Percentiles rank a stretch among this genome's conserved stretches.
Conservation (phyloP, 2,113 vertebrate species). For the Phyllostomus discolor region DNA sequence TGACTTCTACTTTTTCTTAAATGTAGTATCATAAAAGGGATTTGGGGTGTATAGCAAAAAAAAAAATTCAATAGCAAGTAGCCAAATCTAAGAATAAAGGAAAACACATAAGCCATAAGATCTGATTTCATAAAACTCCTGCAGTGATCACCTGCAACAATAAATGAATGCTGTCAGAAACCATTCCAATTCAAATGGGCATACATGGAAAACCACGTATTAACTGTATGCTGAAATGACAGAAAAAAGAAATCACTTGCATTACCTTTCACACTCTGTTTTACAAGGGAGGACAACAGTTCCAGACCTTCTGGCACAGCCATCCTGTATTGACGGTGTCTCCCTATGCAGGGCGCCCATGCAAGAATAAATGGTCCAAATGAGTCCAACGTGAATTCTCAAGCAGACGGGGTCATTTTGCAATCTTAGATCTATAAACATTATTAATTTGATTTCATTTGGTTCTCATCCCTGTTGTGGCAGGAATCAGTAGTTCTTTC, state of each 20-base stretch:
- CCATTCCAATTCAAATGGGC: background rate
- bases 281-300: background rate
- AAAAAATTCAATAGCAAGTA: background rate
- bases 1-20: background rate
- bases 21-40: background rate
- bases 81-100: background rate
- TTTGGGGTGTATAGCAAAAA: background rate
- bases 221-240: background rate
- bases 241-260: background rate
- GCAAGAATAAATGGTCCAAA: background rate
- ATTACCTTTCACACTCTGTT: background rate
- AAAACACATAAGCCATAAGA: background rate
- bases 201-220: background rate
- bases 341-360: background rate
- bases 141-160: background rate
- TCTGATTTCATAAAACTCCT: background rate
- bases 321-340: background rate
- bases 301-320: background rate
- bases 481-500: background rate
- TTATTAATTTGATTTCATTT: background rate
- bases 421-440: background rate
- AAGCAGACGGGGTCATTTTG: background rate
- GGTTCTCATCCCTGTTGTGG: background rate
- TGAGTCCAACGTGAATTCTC: background rate
- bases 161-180: background rate